A percentile compares a stretch with the other conserved stretches of the same genome.
Conservation (phyloP, 2,113 vertebrate genomes). For the Calyptomena viridis region DNA sequence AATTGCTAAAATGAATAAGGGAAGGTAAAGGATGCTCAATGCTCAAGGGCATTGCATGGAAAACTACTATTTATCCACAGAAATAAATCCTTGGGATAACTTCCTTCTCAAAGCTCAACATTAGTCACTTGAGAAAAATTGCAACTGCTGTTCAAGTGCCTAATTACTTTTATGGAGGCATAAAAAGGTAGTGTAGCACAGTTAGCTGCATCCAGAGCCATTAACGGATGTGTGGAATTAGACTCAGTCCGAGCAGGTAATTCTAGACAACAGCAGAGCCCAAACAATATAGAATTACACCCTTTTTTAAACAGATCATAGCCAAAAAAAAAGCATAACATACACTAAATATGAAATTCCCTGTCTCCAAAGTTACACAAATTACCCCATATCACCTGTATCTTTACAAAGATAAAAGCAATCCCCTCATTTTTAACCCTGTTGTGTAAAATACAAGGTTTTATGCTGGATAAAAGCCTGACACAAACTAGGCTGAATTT, state of each 20-base stretch:
- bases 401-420: neutral
- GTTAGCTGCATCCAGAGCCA: neutral
- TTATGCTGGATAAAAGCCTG: neutral
- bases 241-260: neutral
- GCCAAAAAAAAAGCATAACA: neutral
- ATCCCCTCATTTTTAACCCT: neutral
- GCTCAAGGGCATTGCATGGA: neutral
- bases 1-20: neutral
- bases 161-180: neutral
- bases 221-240: neutral
- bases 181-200: neutral
- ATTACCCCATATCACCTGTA: rapidly evolving
- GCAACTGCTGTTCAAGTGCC: neutral
- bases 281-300: neutral
- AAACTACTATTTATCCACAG: neutral
- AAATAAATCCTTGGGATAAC: neutral
- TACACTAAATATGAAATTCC: neutral
- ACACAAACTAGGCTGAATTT: neutral
- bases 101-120: neutral
- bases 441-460: neutral
- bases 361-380: neutral
- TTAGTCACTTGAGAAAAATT: neutral
- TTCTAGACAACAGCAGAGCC: neutral
- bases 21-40: neutral
- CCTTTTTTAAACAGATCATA: neutral